Base-by-base conservation (phyloP, 2,888 invertebrate species). In the Cephus rjabovi region DNA sequence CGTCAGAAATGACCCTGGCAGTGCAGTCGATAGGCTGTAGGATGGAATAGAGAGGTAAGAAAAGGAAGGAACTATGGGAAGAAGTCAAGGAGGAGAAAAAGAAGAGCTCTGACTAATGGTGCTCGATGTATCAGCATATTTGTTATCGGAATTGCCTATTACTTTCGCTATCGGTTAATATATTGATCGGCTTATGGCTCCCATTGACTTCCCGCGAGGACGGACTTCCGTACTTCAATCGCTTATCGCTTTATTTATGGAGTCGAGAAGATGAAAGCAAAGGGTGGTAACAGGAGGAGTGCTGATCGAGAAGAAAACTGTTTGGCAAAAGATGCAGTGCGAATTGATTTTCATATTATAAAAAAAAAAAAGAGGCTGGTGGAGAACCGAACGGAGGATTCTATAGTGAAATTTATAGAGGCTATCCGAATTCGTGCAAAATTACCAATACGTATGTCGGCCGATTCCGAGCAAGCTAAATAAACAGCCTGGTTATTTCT, bases 1-100 rank as follows among this genome's bases (percentile, higher is more conserved):
- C 56, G 9, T 81, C 81, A 87, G 83, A 82, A 85, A 88, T 87
- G 88, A 86, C 85, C 78, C 77, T 1, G 12, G 23, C 71, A 15
- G 71, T 34, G 34, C 34, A 71, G 15, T 11, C 71, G 71, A 56
- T 56, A 23, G 56, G 23, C 56, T 56, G 23, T 56, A 9, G 23
- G 56, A 15, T 23, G 56, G 56, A 23, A 56, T 2, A 2, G 35
- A 35, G 23, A 35, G 23, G 23, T 56, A 56, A 56, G 23, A 56
- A 56, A 23, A 0, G 9, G 23, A 56, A 56, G 56, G 9, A 56
- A 15, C 15, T 15, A 15, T 4, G 12, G 15, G 15, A 40, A 40
- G 40, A 6, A 40, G 4, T 40, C 15, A 15, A 4, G 56, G 56
- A 56, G 23, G 4, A 23, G 6, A 56, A 56, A 40, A 56, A 2